Percentiles rank a stretch among this genome's conserved stretches.
Evolutionary conservation across 1,140 invertebrate genomes (phyloP).

Genomic region (Atta colombica): DNA sequence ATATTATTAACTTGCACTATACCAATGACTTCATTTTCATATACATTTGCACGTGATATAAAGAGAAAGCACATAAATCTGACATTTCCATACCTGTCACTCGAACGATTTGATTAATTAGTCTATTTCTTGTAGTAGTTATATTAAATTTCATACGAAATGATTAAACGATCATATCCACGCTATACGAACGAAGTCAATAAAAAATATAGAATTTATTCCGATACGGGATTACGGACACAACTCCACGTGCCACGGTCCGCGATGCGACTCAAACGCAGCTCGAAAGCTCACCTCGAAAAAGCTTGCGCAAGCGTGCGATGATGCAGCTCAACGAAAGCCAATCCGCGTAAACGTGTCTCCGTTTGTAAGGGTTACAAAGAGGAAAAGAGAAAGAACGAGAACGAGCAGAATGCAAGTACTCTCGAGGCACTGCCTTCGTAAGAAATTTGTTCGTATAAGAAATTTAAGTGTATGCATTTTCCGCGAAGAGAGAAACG

Average conservation of each 20-base stretch:
- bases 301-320: constrained; percentile 75
- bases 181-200: not conserved
- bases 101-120: not conserved
- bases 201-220: constrained; percentile 50
- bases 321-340: constrained; percentile 57
- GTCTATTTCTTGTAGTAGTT: not conserved
- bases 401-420: not conserved
- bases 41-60: not conserved
- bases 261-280: constrained; percentile 72
- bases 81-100: not conserved
- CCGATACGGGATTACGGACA: constrained; percentile 36
- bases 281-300: constrained; percentile 73
- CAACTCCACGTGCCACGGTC: constrained; percentile 76
- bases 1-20: not conserved
- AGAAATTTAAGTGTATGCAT: constrained; percentile 18
- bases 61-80: not conserved
- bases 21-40: not conserved
- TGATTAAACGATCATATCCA: not conserved
- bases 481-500: constrained; percentile 13
- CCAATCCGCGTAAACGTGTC: constrained; percentile 69
- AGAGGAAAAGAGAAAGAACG: constrained; percentile 54
- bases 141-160: not conserved
- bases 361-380: constrained; percentile 21
- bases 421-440: not conserved
- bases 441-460: not conserved